Evolutionary conservation across 2,888 invertebrate species (phyloP), one percentile per base, ranked within the genome.

Genomic region (Troides aeacus): DNA sequence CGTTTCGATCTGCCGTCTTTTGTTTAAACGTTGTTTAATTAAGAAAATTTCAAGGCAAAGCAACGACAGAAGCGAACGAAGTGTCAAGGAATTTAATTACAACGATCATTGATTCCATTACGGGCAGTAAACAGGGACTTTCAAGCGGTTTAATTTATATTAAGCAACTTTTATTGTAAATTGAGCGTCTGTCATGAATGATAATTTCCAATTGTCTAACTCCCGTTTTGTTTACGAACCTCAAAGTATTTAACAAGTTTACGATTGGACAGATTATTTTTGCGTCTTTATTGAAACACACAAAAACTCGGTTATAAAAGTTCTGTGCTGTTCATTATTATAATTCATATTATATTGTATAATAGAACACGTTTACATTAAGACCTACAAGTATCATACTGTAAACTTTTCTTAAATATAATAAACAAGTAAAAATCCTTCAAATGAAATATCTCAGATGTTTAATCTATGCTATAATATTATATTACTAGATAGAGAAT

Each of bases 61-160:
- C 72, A 74, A 68, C 68, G 71, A 73, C 72, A 73, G 75, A 76
- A 75, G 74, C 71, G 69, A 63, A 59, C 67, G 53, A 74, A 78
- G 73, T 76, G 75, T 76, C 72, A 72, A 69, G 76, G 81, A 85
- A 86, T 86, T 83, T 82, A 83, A 86, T 86, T 84, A 83, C 75
- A 76, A 77, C 78, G 78, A 82, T 81, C 82, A 83, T 82, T 83
- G 82, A 81, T 83, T 83, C 77, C 77, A 80, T 82, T 79, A 80
- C 76, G 75, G 75, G 76, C 70, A 70, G 79, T 81, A 83, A 84
- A 84, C 80, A 84, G 76, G 74, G 76, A 76, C 76, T 79, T 76
- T 74, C 72, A 76, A 77, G 73, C 77, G 75, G 75, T 83, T 80
- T 80, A 77, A 81, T 83, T 84, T 78, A 77, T 78, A 74, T 73